Percentiles rank a stretch among this genome's conserved stretches.
Evolutionary conservation across 2,797 vertebrate genomes (phyloP).

Genomic region (Pygocentrus nattereri): DNA sequence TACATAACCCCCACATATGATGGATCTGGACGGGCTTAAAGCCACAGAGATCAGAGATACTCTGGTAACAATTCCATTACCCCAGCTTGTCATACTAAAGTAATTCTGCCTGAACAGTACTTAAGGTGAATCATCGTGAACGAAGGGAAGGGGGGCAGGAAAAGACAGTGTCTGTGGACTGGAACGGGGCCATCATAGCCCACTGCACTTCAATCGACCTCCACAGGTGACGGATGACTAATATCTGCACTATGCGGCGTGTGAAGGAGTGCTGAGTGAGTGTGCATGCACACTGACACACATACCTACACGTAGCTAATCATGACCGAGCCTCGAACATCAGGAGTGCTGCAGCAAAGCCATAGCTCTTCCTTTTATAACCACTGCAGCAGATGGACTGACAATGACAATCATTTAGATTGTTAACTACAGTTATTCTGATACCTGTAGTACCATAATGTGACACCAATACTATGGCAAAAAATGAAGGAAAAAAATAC

Average conservation of each 20-base stretch:
- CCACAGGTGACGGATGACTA: constrained; percentile 42
- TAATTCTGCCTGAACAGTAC: neutral
- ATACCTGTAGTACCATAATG: neutral
- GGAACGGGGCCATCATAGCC: constrained; percentile 12
- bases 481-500: no score
- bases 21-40: neutral
- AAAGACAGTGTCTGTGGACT: constrained; percentile 56
- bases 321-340: constrained; percentile 30
- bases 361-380: constrained; percentile 1
- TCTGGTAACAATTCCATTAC: neutral
- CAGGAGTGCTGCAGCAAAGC: constrained; percentile 43
- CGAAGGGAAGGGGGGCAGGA: constrained; percentile 15
- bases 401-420: neutral
- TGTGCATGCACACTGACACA: constrained; percentile 72
- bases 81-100: neutral
- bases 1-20: neutral
- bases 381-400: neutral
- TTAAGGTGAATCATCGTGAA: neutral
- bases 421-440: neutral
- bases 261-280: constrained; percentile 65
- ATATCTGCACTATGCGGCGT: constrained; percentile 46
- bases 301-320: constrained; percentile 69
- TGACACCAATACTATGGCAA: no score
- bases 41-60: neutral
- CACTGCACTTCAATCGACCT: constrained; percentile 46